These are phyloP conservation scores for Aporophyla lueneburgensis DNA, from an alignment of 2,888 invertebrate species.

Conservation along the genomic window DNA sequence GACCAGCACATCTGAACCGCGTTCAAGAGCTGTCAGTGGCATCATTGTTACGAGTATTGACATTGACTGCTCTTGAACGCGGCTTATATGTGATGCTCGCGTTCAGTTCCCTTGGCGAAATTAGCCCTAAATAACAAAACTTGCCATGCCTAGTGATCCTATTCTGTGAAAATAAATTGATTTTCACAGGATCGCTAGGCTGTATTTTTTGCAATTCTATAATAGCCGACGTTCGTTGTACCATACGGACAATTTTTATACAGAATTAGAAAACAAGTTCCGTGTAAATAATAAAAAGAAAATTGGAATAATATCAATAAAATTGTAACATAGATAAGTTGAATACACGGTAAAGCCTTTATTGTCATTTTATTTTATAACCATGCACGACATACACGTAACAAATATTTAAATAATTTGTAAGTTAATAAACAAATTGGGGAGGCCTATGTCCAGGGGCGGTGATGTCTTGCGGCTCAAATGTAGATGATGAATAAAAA, in stretches of 20 bases:
- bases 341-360: conserved; percentile 65
- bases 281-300: conserved; percentile 59
- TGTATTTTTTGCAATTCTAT: background rate
- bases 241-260: conserved; percentile 35
- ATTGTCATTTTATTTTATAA: conserved; percentile 51
- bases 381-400: background rate
- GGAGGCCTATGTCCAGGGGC: no score
- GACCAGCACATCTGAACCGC: no score
- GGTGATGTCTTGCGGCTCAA: no score
- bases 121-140: background rate
- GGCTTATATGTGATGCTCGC: no score
- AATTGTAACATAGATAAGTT: conserved; percentile 66
- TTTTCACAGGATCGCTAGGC: background rate
- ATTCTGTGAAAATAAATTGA: background rate
- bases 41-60: no score
- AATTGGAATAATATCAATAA: conserved; percentile 58
- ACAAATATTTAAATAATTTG: background rate
- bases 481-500: background rate
- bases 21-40: no score
- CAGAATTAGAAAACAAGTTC: conserved; percentile 42
- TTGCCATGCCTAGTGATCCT: background rate
- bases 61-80: no score
- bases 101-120: no score
- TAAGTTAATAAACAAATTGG: no score
- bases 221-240: conserved; percentile 44